Evolutionary conservation across 1,140 invertebrate genomes (phyloP), one percentile per base, ranked within the genome.

Genomic region (Limonius californicus): DNA sequence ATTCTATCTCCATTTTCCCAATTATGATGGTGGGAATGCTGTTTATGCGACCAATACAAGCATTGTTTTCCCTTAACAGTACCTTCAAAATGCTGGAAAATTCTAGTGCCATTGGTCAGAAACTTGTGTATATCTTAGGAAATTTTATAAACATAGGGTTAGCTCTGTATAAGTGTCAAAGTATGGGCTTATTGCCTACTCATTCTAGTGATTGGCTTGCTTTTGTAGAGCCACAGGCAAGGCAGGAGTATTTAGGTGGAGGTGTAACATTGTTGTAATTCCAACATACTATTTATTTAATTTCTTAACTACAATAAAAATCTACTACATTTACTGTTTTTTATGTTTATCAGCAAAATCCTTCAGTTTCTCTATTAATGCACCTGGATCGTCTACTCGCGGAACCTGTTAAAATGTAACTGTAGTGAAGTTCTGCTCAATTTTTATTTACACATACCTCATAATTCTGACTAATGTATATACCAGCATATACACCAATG

Each of bases 1-100:
- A 95, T 78, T 97, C 96, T 0, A 98, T 99, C 71, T 98, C 95
- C 0, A 98, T 99, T 67, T 99, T 99, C 73, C 97, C 97, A 1
- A 99, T 99, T n/a, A 99, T 99, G 97, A 99, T 99, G 97, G 94
- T 99, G 15, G 95, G 95, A 32, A 99, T 99, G 97, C 85, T 99
- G 75, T 91, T 98, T 64, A 89, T 98, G 62, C 82, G 95, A 67
- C 96, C 96, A 12, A 88, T 99, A 1, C 97, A 99, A 80, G 94
- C 96, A 7, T 81, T 99, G 15, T 94, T 98, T 74, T 83, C 92
- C 1, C 89, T 94, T 58, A 90, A 94, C 74, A 86, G 89, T 64
- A 94, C 94, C 50, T 98, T 98, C 71, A 97, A 97, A 80, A 89
- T 94, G 79, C 94, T 98, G 61, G 95, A 98, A 82, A 95, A 95